Conservation (phyloP, 2,113 vertebrate species). For the Oxyura jamaicensis region DNA sequence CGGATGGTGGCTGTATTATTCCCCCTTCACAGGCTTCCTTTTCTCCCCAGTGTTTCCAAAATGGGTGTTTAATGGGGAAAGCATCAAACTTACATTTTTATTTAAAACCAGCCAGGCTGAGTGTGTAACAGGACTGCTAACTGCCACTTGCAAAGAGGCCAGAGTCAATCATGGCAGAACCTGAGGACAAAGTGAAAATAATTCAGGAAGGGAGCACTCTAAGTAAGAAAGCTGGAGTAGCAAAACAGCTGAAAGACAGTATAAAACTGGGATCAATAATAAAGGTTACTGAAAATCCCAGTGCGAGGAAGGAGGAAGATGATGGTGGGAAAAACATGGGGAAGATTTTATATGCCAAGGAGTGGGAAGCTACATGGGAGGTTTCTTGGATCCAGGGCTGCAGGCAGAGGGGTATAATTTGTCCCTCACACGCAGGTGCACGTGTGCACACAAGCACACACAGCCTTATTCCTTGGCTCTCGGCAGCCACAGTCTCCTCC, state of each 20-base stretch:
- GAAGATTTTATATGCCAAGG: neutral
- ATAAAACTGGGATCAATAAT: neutral
- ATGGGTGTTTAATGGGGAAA: neutral
- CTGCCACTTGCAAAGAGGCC: neutral
- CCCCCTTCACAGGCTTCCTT: neutral
- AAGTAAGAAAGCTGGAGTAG: neutral
- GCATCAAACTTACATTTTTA: neutral
- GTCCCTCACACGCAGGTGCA: neutral
- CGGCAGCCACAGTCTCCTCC: neutral
- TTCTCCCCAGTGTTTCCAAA: neutral
- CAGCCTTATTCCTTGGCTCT: neutral
- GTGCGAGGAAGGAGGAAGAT: neutral
- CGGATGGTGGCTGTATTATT: neutral
- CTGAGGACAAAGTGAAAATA: neutral
- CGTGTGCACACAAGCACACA: neutral
- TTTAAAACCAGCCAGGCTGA: accelerated
- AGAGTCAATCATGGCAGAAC: neutral
- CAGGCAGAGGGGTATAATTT: neutral
- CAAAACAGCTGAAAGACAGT: neutral
- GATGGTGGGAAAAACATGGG: neutral
- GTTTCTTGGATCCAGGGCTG: neutral
- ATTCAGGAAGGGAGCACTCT: neutral
- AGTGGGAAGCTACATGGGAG: neutral
- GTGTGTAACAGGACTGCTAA: neutral
- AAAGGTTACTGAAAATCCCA: neutral